These are phyloP conservation scores for Sebastes schlegelii DNA, from an alignment of 2,113 vertebrate genomes.

Conservation along the genomic window DNA sequence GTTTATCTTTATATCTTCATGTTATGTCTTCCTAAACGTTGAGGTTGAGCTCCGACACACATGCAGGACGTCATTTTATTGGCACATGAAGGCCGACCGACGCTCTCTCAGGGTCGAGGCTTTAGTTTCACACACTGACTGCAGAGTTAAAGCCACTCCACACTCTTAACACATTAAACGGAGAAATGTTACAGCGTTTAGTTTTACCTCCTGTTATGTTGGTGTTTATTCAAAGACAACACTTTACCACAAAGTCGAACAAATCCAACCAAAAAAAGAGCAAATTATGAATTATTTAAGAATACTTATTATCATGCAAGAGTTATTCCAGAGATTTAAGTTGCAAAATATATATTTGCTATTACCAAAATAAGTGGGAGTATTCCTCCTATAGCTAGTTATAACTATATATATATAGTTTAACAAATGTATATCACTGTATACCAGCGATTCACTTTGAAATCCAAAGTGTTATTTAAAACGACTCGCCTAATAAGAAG, in stretches of 20 bases:
- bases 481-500: neutral
- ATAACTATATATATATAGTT: neutral
- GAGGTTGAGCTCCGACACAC: neutral
- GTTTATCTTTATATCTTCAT: conserved; percentile 16
- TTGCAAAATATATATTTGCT: conserved; percentile 35
- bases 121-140: conserved; percentile 52
- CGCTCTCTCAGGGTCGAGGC: conserved; percentile 50
- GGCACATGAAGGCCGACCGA: conserved; percentile 31
- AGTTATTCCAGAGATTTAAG: conserved; percentile 15
- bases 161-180: neutral
- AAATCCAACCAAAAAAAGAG: conserved; percentile 29
- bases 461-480: conserved; percentile 7
- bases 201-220: neutral
- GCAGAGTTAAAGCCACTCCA: conserved; percentile 9
- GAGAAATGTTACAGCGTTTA: conserved; percentile 2
- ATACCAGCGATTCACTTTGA: neutral
- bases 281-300: conserved; percentile 24
- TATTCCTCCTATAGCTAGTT: neutral
- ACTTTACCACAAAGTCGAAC: conserved; percentile 49
- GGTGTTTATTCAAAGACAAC: conserved; percentile 12
- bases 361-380: conserved; percentile 35
- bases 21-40: neutral
- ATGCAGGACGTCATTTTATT: neutral
- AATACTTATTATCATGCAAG: neutral
- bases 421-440: neutral